A percentile compares a stretch with the other conserved stretches of the same genome.
Evolutionary conservation across 1,140 invertebrate genomes (phyloP).

Genomic region (Drosophila chauvacae): DNA sequence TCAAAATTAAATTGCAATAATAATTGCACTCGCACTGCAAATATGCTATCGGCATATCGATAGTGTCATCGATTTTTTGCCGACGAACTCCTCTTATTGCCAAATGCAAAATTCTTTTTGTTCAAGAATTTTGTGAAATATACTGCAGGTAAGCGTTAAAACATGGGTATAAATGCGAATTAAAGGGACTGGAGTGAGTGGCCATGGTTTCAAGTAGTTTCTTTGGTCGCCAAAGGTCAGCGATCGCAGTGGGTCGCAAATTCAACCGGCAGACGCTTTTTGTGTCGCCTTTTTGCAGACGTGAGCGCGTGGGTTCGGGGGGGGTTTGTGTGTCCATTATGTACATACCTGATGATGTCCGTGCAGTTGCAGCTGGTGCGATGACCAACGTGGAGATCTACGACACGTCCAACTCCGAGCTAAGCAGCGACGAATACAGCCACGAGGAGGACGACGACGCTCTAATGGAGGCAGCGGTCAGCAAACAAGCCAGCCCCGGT

Average conservation of each 20-base stretch:
- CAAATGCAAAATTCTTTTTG: slow-evolving; percentile 33
- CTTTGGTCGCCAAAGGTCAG: no score
- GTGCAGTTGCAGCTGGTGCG: slow-evolving; percentile 17
- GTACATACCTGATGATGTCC: slow-evolving; percentile 36
- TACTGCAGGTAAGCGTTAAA: slow-evolving; percentile 6
- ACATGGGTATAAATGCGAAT: not conserved
- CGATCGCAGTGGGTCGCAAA: not conserved
- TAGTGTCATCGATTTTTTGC: not conserved
- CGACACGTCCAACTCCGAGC: slow-evolving; percentile 62
- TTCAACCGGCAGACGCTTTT: slow-evolving; percentile 65
- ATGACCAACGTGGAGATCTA: slow-evolving; percentile 73
- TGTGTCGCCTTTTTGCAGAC: slow-evolving; percentile 48
- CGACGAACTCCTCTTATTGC: not conserved
- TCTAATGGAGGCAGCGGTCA: slow-evolving; percentile 65
- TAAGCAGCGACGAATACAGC: slow-evolving; percentile 71
- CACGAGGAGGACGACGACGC: slow-evolving; percentile 66
- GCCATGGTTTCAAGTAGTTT: not conserved
- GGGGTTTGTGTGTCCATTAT: slow-evolving; percentile 16
- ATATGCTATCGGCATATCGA: not conserved
- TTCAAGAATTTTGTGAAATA: not conserved
- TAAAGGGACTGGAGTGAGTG: not conserved
- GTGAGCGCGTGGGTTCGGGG: slow-evolving; percentile 45
- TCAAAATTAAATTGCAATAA: not conserved
- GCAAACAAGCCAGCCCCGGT: slow-evolving; percentile 34
- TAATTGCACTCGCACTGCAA: not conserved